A percentile compares a stretch with the other conserved stretches of the same genome.
Conservation (phyloP, 2,888 invertebrate genomes). For the Pardosa pseudoannulata region DNA sequence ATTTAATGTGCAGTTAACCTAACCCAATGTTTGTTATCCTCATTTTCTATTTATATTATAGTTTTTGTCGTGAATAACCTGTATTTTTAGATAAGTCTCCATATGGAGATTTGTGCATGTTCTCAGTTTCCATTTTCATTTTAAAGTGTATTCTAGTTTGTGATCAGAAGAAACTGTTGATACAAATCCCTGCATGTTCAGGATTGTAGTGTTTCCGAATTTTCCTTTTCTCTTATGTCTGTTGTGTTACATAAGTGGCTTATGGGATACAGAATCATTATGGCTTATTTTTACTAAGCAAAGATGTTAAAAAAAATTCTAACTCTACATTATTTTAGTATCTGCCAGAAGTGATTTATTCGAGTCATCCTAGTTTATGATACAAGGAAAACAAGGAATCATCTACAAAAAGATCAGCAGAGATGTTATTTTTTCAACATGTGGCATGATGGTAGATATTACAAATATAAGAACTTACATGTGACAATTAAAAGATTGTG, state of each 20-base stretch:
- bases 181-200: no score
- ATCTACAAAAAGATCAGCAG: no score
- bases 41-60: not conserved
- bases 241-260: not conserved
- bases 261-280: not conserved
- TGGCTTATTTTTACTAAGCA: not conserved
- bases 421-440: no score
- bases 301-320: no score
- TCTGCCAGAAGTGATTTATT: no score
- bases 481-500: no score
- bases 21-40: not conserved
- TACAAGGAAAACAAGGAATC: no score
- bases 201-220: not conserved
- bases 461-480: no score
- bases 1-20: not conserved
- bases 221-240: not conserved
- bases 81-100: not conserved
- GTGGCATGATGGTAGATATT: no score
- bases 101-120: not conserved
- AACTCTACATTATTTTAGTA: no score
- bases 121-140: not conserved
- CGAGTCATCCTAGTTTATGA: no score
- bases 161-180: not conserved
- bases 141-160: not conserved
- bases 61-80: not conserved